These are phyloP conservation scores for Vidua chalybeata DNA, from an alignment of 2,113 vertebrate species.

Conservation along the genomic window DNA sequence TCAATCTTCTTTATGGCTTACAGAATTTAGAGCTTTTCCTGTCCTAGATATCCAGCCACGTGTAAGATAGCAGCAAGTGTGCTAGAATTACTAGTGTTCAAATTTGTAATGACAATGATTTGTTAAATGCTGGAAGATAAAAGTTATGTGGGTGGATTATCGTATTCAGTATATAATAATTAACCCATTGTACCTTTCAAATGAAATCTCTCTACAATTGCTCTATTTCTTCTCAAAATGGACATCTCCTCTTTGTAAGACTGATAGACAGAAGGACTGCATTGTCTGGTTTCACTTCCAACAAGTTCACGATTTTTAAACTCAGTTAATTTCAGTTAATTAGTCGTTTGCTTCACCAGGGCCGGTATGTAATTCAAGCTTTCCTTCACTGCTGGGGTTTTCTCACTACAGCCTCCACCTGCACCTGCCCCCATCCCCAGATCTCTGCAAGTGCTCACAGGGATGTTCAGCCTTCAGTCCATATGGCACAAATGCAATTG, in stretches of 20 bases:
- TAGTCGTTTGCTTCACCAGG: neutral
- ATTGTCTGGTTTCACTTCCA: neutral
- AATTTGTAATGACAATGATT: neutral
- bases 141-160: neutral
- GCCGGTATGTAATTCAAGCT: neutral
- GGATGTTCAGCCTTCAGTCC: neutral
- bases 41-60: slow-evolving; percentile 77
- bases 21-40: slow-evolving; percentile 70
- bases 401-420: neutral
- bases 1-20: neutral
- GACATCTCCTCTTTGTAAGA: neutral
- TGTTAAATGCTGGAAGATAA: neutral
- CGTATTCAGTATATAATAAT: neutral
- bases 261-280: neutral
- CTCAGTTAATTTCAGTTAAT: neutral
- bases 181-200: neutral
- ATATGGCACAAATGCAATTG: neutral
- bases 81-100: slow-evolving; percentile 67
- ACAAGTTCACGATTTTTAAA: neutral
- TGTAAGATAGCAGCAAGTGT: slow-evolving; percentile 76
- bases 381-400: neutral
- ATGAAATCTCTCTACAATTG: neutral
- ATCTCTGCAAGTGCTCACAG: slow-evolving; percentile 9
- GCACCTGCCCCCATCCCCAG: neutral
- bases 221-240: neutral